Percentiles rank a stretch among this genome's conserved stretches.
Conservation (phyloP, 2,797 vertebrate genomes). For the Momotus momota region DNA sequence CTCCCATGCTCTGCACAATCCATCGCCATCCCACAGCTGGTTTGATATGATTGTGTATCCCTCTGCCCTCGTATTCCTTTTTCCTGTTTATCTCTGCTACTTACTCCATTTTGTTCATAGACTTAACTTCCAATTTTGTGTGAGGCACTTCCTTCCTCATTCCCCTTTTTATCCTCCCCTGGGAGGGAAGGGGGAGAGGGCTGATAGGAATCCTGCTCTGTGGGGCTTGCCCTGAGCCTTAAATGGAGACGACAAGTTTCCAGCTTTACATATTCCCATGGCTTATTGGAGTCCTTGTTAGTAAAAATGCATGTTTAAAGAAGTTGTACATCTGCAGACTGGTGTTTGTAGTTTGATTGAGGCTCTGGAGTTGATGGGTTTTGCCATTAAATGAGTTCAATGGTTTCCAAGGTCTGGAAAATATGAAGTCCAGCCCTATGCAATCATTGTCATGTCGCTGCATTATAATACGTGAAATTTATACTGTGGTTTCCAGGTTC, state of each 20-base stretch:
- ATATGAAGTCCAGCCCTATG: not conserved
- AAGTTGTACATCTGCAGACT: not conserved
- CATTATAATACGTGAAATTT: not conserved
- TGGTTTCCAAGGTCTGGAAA: not conserved
- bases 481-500: not conserved
- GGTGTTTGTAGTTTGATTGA: not conserved
- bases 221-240: too few relatives aligned
- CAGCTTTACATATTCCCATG: not conserved
- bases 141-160: too few relatives aligned
- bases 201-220: too few relatives aligned
- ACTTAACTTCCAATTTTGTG: too few relatives aligned
- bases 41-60: too few relatives aligned
- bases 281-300: not conserved
- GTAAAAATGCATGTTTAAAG: not conserved
- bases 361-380: not conserved
- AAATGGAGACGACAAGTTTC: not conserved
- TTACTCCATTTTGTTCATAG: too few relatives aligned
- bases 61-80: too few relatives aligned
- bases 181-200: too few relatives aligned
- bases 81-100: too few relatives aligned
- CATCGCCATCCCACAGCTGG: too few relatives aligned
- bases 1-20: too few relatives aligned
- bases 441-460: not conserved
- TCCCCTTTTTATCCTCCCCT: too few relatives aligned
- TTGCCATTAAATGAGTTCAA: not conserved